Evolutionary conservation across 2,888 invertebrate genomes (phyloP), one percentile per base, ranked within the genome.

Genomic region (Andricus quercusramuli): DNA sequence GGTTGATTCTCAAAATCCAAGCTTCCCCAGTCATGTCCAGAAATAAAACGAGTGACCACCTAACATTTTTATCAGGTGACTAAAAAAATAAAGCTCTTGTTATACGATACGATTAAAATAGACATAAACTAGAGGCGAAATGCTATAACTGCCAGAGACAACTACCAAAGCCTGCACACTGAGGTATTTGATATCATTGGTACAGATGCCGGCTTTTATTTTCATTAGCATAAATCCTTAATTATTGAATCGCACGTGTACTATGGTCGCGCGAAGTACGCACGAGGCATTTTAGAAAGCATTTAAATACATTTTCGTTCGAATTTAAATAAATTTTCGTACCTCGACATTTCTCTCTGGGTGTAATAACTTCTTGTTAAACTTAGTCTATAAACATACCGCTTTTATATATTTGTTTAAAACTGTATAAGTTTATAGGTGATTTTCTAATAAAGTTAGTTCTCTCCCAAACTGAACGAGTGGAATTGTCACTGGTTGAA

Each of bases 141-240:
- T 6, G 62, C 62, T 25, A 62, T 62, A 62, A 62, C 22, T 62
- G 62, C 15, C 62, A 62, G 22, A 62, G 25, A 25, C 25, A 62
- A 25, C 13, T 22, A 62, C 25, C 62, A 15, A 62, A 62, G 62
- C 25, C 56, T 44, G 56, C n/a, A 56, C 56, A n/a, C 56, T n/a
- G 59, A 59, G 64, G 64, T 9, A 64, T 64, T 64, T 64, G 64
- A 17, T 29, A 29, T 64, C 6, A 64, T 64, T 64, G 64, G 64
- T 29, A 29, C 64, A 64, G 29, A 64, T 64, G 64, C 29, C 64
- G 29, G 64, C 64, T 25, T 64, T 64, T 64, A 64, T 64, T 64
- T 64, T 64, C 13, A 64, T 64, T 64, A 64, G 64, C 64, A 64
- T 64, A 64, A 64, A 64, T 64, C 15, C 64, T 17, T 64, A 64